Conservation (phyloP, 2,797 vertebrate genomes). For the Odontamblyopus lacepedii region DNA sequence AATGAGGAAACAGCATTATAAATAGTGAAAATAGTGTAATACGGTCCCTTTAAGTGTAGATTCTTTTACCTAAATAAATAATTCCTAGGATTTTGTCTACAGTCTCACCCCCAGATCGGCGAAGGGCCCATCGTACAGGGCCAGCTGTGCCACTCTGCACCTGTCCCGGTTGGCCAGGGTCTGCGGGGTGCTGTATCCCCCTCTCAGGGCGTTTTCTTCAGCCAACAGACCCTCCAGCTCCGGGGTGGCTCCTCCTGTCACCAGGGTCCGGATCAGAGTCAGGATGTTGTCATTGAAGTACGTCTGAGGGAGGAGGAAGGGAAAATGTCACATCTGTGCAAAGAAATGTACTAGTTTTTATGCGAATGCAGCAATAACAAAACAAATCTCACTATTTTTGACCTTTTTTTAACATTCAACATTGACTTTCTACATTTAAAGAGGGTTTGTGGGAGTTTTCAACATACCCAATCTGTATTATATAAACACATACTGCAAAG, state of each 20-base stretch:
- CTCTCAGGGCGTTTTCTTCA: constrained; percentile 94
- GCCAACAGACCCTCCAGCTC: constrained; percentile 96
- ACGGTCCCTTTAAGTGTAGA: background rate
- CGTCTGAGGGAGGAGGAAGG: constrained; percentile 80
- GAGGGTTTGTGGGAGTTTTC: too few species aligned
- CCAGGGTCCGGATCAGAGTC: constrained; percentile 98
- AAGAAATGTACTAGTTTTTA: background rate
- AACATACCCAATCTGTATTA: too few species aligned
- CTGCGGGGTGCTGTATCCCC: constrained; percentile 98
- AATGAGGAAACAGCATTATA: too few species aligned
- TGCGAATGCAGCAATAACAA: background rate
- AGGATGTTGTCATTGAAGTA: constrained; percentile 99
- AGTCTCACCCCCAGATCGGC: constrained; percentile 93
- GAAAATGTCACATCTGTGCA: background rate
- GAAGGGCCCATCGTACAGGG: constrained; percentile 96
- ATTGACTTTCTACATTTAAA: too few species aligned
- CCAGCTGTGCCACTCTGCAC: constrained; percentile 96
- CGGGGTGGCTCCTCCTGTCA: constrained; percentile 97
- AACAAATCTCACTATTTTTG: too few species aligned
- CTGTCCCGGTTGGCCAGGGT: constrained; percentile 98
- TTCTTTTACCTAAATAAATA: background rate
- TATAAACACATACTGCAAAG: too few species aligned
- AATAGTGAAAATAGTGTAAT: too few species aligned
- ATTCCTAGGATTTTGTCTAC: constrained; percentile 39
- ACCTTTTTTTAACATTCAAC: too few species aligned